Evolutionary conservation across 2,797 vertebrate species (phyloP).

Genomic region (Sebastes umbrosus): DNA sequence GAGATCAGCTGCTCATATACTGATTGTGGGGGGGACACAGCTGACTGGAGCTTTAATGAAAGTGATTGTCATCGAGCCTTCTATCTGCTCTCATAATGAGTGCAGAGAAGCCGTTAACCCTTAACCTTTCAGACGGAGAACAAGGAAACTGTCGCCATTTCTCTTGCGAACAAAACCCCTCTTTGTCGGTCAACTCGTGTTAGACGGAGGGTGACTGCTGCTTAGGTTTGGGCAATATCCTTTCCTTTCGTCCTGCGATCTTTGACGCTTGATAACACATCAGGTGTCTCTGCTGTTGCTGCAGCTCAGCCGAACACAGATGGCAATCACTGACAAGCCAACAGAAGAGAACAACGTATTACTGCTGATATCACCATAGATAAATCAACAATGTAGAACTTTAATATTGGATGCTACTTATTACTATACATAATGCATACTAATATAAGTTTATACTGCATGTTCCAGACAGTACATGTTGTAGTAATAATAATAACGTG

Average conservation of each 20-base stretch:
- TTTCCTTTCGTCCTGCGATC: conserved; percentile 24
- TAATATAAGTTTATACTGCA: neutral
- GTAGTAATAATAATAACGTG: neutral
- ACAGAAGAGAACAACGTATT: neutral
- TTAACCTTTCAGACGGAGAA: conserved; percentile 16
- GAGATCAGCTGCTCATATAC: conserved; percentile 33
- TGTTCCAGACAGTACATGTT: neutral
- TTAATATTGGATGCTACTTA: neutral
- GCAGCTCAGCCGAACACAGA: conserved; percentile 31
- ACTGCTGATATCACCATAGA: neutral
- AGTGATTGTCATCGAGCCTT: conserved; percentile 54
- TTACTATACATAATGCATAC: neutral
- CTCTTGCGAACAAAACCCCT: conserved; percentile 23
- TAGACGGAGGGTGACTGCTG: conserved; percentile 1
- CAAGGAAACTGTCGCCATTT: conserved; percentile 20
- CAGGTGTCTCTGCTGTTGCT: neutral
- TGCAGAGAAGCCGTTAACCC: conserved; percentile 48
- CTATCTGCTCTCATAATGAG: conserved; percentile 44
- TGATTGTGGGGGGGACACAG: conserved; percentile 38
- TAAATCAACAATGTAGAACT: neutral
- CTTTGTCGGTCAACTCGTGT: conserved; percentile 1
- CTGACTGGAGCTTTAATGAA: conserved; percentile 58
- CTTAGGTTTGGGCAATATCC: conserved; percentile 38
- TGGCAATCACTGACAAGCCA: conserved; percentile 18
- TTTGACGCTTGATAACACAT: conserved; percentile 30